These are phyloP conservation scores for Phaedon cochleariae DNA, from an alignment of 2,888 invertebrate species.

Conservation along the genomic window DNA sequence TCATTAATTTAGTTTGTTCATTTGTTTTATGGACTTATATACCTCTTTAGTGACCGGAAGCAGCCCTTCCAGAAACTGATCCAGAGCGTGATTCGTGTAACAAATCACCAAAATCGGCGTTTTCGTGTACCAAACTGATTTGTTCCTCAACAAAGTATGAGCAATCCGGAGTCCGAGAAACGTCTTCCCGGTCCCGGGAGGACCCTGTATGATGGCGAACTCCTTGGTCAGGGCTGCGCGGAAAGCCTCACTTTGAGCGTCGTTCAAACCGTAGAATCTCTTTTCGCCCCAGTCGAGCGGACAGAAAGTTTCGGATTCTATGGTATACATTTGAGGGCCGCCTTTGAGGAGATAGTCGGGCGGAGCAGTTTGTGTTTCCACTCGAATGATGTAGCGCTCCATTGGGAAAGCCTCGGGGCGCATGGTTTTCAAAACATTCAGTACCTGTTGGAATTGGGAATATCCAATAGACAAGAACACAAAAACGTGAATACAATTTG, in stretches of 20 bases:
- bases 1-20: too few relatives aligned
- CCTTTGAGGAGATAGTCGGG: slow-evolving; percentile 27
- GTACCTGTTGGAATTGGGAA: slow-evolving; percentile 58
- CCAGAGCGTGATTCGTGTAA: slow-evolving; percentile 87
- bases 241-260: slow-evolving; percentile 74
- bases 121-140: slow-evolving; percentile 56
- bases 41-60: slow-evolving; percentile 3
- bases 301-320: slow-evolving; percentile 30
- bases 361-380: slow-evolving; percentile 57
- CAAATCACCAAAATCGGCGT: slow-evolving; percentile 79
- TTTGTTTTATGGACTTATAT: too few relatives aligned
- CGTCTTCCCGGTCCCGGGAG: slow-evolving; percentile 90
- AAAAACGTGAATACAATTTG: too few relatives aligned
- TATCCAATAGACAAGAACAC: too few relatives aligned
- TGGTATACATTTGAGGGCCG: slow-evolving; percentile 26
- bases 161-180: slow-evolving; percentile 80
- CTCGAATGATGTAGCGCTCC: slow-evolving; percentile 73
- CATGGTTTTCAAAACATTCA: slow-evolving; percentile 72
- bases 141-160: slow-evolving; percentile 71
- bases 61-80: slow-evolving; percentile 83
- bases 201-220: slow-evolving; percentile 84
- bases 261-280: slow-evolving; percentile 64
- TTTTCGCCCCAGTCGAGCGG: slow-evolving; percentile 24
- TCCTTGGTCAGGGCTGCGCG: slow-evolving; percentile 74
- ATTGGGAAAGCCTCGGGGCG: slow-evolving; percentile 71